Evolutionary conservation across 2,888 invertebrate species (phyloP).

Genomic region (Ornithoptera alexandrae): DNA sequence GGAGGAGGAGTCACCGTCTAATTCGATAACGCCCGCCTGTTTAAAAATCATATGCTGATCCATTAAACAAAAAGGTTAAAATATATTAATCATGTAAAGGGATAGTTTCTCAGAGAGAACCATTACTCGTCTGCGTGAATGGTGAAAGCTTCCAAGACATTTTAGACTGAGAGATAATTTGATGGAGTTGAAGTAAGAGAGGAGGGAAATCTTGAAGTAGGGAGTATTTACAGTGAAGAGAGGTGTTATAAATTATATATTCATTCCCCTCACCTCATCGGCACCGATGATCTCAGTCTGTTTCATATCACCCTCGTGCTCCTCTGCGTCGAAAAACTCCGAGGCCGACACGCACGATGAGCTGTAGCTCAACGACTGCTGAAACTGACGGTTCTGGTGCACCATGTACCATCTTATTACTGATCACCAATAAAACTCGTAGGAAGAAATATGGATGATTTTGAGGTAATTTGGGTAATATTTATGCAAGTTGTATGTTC

Average conservation of each 20-base stretch:
- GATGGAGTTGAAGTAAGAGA: too few species aligned
- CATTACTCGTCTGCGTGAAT: too few species aligned
- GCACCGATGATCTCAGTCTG: conserved; percentile 54
- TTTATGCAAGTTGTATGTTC: too few species aligned
- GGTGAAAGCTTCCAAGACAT: too few species aligned
- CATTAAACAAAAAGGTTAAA: too few species aligned
- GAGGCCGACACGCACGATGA: conserved; percentile 87
- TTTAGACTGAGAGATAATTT: too few species aligned
- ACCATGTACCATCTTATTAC: background rate
- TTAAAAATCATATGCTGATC: too few species aligned
- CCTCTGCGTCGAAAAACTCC: conserved; percentile 91
- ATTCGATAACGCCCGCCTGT: conserved; percentile 72
- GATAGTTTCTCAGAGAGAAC: too few species aligned
- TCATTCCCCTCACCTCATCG: conserved; percentile 56
- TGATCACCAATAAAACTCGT: background rate
- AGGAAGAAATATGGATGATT: background rate
- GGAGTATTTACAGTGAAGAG: background rate
- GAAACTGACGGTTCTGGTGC: conserved; percentile 70
- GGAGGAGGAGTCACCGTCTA: conserved; percentile 84
- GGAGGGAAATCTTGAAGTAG: too few species aligned
- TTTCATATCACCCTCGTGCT: conserved; percentile 68
- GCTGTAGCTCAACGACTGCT: conserved; percentile 85
- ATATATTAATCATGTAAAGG: too few species aligned
- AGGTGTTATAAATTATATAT: background rate
- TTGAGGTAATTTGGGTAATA: background rate